Percentiles rank a stretch among this genome's conserved stretches.
Conservation (phyloP, 2,797 vertebrate species). For the Euphonia xanthogaster region DNA sequence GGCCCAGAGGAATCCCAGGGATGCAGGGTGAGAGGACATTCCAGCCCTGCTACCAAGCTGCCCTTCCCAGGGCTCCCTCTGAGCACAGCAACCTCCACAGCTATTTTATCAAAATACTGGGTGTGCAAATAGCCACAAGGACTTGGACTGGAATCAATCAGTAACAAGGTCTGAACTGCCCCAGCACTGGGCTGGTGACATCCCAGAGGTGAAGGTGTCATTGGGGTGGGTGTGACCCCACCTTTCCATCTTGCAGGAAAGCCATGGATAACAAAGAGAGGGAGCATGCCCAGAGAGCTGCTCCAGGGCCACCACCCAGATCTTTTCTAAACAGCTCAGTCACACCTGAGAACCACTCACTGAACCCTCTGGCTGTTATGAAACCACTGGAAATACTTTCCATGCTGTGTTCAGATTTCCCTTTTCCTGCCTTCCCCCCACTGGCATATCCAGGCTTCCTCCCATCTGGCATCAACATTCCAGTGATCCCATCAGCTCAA, state of each 20-base stretch:
- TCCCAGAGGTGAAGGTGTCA: not conserved
- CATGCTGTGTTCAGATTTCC: not conserved
- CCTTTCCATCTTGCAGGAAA: not conserved
- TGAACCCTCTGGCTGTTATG: not conserved
- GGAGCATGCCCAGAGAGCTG: not conserved
- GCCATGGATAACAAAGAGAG: rapidly evolving
- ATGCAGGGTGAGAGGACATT: not conserved
- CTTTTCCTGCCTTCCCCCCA: not conserved
- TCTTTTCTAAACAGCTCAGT: not conserved
- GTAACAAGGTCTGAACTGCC: not conserved
- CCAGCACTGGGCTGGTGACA: not conserved
- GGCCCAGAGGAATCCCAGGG: not conserved
- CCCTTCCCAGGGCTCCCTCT: not conserved
- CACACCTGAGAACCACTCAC: not conserved
- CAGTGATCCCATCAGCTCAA: not conserved
- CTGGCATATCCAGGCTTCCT: not conserved
- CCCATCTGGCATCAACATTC: not conserved
- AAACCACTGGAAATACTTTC: slow-evolving; percentile 40
- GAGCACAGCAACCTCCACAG: not conserved
- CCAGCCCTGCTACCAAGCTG: not conserved
- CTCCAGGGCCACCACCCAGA: not conserved
- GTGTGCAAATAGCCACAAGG: not conserved
- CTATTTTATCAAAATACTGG: not conserved
- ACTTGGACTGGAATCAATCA: not conserved
- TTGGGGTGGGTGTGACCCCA: no score